Evolutionary conservation across 2,888 invertebrate genomes (phyloP).

Genomic region (Fragum sueziense): DNA sequence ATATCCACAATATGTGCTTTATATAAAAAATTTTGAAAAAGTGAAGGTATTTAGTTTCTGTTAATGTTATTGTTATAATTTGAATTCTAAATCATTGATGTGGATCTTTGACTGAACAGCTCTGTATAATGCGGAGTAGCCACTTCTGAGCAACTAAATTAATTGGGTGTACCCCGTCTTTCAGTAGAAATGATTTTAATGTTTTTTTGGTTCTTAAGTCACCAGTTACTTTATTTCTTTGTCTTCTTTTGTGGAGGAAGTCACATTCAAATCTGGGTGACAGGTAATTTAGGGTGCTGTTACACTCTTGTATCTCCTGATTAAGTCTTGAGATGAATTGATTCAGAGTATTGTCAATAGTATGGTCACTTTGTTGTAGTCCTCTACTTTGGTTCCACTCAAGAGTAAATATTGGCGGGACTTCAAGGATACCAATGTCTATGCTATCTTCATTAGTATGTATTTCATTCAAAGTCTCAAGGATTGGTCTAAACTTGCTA

Average conservation of each 20-base stretch:
- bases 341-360: neutral
- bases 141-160: neutral
- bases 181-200: neutral
- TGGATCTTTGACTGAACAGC: neutral
- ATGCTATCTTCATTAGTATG: neutral
- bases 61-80: too few species aligned
- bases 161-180: conserved; percentile 1
- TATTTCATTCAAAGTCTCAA: conserved; percentile 1
- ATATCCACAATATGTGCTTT: neutral
- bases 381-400: conserved; percentile 5
- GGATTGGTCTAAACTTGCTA: neutral
- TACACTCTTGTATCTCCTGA: neutral
- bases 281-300: neutral
- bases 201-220: neutral
- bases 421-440: conserved; percentile 26
- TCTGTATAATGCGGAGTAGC: neutral
- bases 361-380: neutral
- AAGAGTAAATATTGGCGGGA: conserved; percentile 11
- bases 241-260: neutral
- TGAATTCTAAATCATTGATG: neutral
- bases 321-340: neutral
- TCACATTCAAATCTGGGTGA: neutral
- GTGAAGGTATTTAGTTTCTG: too few species aligned
- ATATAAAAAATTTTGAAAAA: too few species aligned
- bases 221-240: neutral